Evolutionary conservation across 2,888 invertebrate species (phyloP), one percentile per base, ranked within the genome.

Genomic region (Muschampia plurimacula): DNA sequence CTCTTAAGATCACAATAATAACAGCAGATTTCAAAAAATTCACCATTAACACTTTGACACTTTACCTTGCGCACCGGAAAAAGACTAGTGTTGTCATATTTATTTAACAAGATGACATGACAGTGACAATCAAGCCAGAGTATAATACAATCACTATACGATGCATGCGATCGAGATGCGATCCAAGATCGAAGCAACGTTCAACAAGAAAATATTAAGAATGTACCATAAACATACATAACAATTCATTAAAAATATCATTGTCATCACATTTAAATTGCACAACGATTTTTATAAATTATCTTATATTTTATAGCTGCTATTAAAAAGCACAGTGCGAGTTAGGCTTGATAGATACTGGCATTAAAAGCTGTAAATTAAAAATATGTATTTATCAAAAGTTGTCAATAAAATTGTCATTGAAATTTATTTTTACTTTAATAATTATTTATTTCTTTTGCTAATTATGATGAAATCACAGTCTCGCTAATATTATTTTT

Each of bases 31-130:
- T 78, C 70, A 82, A 86, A 86, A 87, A 82, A 83, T 76, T 81
- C 75, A 81, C 75, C 81, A 84, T 80, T 81, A 83, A 83, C 86
- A 89, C 82, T 86, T 92, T 91, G 92, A 90, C 92, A 93, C 88
- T 91, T 90, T 94, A 95, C 94, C 94, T 95, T 89, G 88, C 90
- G 90, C 82, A 91, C 92, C 89, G 89, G 87, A 90, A 94, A 94
- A 94, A 93, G 92, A 90, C 88, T 85, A 86, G 83, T 75, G 77
- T 77, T 79, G 79, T 77, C 78, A 80, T 80, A 59, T 44, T 71
- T 72, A 57, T 39, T 55, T 55, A 4, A 2, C 0, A 72, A 32
- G 44, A 41, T 67, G 74, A 36, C 39, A 32, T 39, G 28, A 68
- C 68, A 49, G 12, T 32, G 32, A 32, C 32, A 32, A 3, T 3